phyloP scores from a whole-genome alignment of 2,888 invertebrate species.

The Polymixis lichenea region DNA sequence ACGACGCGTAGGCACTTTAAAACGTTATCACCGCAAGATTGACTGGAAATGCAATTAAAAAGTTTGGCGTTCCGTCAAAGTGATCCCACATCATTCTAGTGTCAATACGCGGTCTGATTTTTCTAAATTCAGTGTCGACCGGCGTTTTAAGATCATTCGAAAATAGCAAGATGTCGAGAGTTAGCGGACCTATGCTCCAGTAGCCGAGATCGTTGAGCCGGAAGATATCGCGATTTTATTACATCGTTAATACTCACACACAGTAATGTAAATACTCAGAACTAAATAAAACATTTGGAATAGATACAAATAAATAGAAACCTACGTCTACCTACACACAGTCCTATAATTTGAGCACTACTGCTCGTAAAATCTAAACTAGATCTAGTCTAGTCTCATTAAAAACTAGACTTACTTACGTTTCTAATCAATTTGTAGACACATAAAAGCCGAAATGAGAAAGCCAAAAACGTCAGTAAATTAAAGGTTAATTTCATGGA shows the following conservation, averaged over 20 bases:
- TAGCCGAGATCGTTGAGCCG: conserved; percentile 67
- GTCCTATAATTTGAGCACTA: conserved; percentile 6
- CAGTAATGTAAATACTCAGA: conserved; percentile 54
- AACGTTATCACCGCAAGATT: conserved; percentile 54
- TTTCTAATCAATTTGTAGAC: conserved; percentile 25
- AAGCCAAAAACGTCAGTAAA: conserved; percentile 25
- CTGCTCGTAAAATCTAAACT: background rate
- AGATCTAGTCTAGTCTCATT: background rate
- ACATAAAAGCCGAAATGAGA: conserved; percentile 40
- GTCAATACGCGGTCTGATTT: conserved; percentile 70
- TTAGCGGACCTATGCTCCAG: conserved; percentile 68
- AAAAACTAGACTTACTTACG: background rate
- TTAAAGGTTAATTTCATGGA: conserved; percentile 50
- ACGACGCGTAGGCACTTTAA: conserved; percentile 52
- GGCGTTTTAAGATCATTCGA: conserved; percentile 68
- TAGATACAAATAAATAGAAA: conserved; percentile 39
- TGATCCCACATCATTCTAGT: conserved; percentile 55
- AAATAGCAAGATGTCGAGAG: conserved; percentile 74
- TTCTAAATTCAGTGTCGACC: conserved; percentile 63
- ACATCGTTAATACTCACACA: conserved; percentile 61
- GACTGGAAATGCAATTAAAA: conserved; percentile 68
- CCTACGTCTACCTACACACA: background rate
- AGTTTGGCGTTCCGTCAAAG: conserved; percentile 66
- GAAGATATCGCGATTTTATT: conserved; percentile 71
- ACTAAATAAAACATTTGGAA: conserved; percentile 61